Evolutionary conservation across 2,797 vertebrate genomes (phyloP).

Genomic region (Megalops cyprinoides): DNA sequence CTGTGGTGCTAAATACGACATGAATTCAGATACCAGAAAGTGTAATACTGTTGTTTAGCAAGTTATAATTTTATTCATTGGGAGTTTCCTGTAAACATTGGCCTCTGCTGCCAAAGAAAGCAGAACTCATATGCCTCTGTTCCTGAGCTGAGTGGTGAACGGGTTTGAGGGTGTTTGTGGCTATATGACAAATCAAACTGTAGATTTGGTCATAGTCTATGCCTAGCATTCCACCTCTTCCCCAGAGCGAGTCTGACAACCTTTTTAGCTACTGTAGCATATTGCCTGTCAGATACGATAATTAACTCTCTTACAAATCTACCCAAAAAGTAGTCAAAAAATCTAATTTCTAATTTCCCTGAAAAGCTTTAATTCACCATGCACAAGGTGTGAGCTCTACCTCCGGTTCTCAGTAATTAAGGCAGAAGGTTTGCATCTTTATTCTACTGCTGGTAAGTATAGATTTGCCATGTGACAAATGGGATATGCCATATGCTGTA

Average conservation of each 20-base stretch:
- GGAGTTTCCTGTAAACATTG: too few relatives aligned
- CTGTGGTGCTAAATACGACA: too few relatives aligned
- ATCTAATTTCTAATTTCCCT: not conserved
- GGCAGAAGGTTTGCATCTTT: slow-evolving; percentile 33
- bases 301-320: not conserved
- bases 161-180: not conserved
- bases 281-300: not conserved
- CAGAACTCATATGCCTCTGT: too few relatives aligned
- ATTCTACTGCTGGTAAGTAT: slow-evolving; percentile 12
- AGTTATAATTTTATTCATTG: too few relatives aligned
- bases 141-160: too few relatives aligned
- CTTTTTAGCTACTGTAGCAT: not conserved
- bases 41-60: too few relatives aligned
- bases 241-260: not conserved
- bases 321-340: not conserved
- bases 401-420: slow-evolving; percentile 83
- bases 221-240: not conserved
- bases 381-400: slow-evolving; percentile 75
- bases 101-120: too few relatives aligned
- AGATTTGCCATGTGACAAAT: not conserved
- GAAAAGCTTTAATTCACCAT: slow-evolving; percentile 71
- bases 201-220: not conserved
- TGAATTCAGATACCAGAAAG: too few relatives aligned
- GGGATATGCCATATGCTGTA: not conserved
- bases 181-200: not conserved